phyloP scores from a whole-genome alignment of 37 sponge, comb jelly and placozoan species.

The Petrosia ficiformis region DNA sequence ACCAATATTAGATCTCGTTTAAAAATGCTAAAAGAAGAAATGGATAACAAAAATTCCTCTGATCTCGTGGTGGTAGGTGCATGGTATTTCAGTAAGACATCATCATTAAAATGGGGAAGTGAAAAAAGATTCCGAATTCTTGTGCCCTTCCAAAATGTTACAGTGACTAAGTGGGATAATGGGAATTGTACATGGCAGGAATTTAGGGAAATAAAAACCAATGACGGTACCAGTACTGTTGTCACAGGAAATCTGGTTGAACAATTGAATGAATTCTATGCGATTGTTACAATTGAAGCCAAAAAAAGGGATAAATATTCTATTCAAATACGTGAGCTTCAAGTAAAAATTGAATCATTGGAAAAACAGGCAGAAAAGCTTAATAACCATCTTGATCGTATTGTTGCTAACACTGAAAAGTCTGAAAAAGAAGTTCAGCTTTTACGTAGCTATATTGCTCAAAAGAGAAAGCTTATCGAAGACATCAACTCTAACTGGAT shows the following conservation, averaged over 20 bases:
- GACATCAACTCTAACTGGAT: neutral
- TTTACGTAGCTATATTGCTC: neutral
- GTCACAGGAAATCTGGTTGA: conserved; percentile 10
- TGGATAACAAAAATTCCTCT: conserved; percentile 1
- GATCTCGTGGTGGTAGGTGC: neutral
- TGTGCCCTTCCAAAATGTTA: neutral
- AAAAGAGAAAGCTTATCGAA: neutral
- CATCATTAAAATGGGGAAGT: neutral
- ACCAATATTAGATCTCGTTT: neutral
- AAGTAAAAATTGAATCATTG: neutral
- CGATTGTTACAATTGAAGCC: neutral
- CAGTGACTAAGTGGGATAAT: neutral
- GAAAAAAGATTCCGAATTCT: neutral
- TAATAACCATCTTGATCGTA: neutral
- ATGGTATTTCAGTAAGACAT: conserved; percentile 15
- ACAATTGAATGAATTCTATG: conserved; percentile 20
- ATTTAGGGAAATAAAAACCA: neutral
- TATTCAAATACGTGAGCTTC: neutral
- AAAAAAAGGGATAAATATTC: conserved; percentile 1
- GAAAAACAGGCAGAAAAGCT: neutral
- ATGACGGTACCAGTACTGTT: no score
- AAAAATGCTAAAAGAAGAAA: neutral
- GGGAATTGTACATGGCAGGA: conserved; percentile 8
- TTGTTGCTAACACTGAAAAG: neutral
- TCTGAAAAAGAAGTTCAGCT: neutral